These are phyloP conservation scores for Drosophila emarginata DNA, from an alignment of 2,888 invertebrate genomes.

Conservation along the genomic window DNA sequence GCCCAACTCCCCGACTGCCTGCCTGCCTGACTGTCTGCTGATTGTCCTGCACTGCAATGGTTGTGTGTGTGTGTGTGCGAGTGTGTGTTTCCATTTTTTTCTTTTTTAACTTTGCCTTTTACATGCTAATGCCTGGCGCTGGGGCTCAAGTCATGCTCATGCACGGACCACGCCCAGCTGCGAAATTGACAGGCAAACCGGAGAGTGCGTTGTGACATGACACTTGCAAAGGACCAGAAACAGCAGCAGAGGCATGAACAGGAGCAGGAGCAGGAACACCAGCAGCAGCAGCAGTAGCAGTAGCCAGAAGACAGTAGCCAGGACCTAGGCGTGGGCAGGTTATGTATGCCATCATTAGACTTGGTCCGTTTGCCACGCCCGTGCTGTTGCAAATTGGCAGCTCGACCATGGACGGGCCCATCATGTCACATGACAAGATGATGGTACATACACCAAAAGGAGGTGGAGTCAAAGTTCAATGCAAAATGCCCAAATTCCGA, in stretches of 20 bases:
- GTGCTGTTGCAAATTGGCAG: constrained; percentile 73
- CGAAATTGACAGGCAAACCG: constrained; percentile 73
- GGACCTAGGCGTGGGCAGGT: constrained; percentile 49
- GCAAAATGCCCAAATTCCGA: constrained; percentile 66
- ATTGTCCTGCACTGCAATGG: constrained; percentile 70
- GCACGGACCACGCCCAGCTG: constrained; percentile 69
- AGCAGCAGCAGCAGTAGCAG: constrained; percentile 20
- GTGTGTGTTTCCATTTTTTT: constrained; percentile 34
- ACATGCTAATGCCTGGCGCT: constrained; percentile 70
- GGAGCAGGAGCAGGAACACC: constrained; percentile 19
- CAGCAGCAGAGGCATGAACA: constrained; percentile 12
- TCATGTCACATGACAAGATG: constrained; percentile 66
- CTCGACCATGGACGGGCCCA: constrained; percentile 55
- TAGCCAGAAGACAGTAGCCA: constrained; percentile 14
- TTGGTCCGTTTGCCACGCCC: constrained; percentile 75
- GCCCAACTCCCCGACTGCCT: constrained; percentile 31
- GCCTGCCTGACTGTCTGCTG: constrained; percentile 44
- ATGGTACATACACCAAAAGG: constrained; percentile 12
- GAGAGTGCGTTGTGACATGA: constrained; percentile 73
- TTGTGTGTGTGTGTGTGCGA: constrained; percentile 25
- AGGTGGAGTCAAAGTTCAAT: constrained; percentile 69
- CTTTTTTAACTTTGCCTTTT: constrained; percentile 64
- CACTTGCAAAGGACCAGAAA: constrained; percentile 65
- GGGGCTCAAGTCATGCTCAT: constrained; percentile 61
- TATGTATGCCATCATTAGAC: constrained; percentile 76